phyloP scores from a whole-genome alignment of 2,113 vertebrate genomes.

The Micromys minutus region DNA sequence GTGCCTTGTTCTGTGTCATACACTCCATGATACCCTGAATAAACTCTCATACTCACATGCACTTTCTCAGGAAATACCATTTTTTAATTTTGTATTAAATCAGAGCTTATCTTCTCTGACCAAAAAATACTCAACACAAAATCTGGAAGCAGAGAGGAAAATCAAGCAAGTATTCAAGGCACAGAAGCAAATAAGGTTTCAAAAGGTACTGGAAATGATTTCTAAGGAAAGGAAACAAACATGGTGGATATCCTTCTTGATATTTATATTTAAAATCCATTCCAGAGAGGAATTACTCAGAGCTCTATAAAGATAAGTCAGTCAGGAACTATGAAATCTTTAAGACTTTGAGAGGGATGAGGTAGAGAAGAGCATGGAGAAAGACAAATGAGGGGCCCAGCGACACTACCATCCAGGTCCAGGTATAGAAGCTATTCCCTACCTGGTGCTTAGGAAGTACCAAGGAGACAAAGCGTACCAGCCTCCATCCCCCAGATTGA shows the following conservation, averaged over 20 bases:
- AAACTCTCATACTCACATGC: neutral
- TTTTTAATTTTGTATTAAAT: neutral
- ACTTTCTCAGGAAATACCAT: constrained; percentile 14
- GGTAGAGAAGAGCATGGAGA: neutral
- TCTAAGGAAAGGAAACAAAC: neutral
- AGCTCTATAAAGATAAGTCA: neutral
- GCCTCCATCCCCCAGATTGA: neutral
- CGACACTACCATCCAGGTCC: neutral
- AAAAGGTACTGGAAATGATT: neutral
- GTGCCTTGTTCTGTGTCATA: rapidly evolving
- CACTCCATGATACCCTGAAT: neutral
- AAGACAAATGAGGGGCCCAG: neutral
- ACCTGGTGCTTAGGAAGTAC: neutral
- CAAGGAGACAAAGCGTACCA: neutral
- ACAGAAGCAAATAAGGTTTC: neutral
- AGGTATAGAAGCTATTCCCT: neutral
- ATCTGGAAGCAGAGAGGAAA: constrained; percentile 7
- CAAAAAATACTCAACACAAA: constrained; percentile 31
- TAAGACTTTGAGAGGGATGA: neutral
- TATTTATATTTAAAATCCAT: neutral
- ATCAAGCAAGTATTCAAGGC: neutral
- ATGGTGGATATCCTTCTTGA: neutral
- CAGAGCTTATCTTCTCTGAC: constrained; percentile 36
- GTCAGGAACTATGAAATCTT: neutral
- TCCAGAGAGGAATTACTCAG: neutral